These are phyloP conservation scores for Notolabrus celidotus DNA, from an alignment of 2,797 vertebrate genomes.

Conservation along the genomic window DNA sequence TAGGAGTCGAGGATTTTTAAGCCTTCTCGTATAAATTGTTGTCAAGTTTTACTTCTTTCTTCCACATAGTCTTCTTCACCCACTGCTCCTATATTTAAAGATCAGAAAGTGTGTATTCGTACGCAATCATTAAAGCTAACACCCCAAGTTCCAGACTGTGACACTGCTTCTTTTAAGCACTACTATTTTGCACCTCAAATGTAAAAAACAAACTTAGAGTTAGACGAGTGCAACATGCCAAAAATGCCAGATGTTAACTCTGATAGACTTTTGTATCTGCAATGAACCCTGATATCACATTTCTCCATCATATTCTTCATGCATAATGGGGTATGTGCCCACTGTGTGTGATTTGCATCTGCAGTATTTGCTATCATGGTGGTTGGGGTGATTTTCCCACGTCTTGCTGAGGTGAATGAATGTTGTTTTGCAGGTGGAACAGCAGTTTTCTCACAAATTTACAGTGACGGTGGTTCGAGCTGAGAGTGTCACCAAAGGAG, in stretches of 20 bases:
- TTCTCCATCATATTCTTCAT: neutral
- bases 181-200: neutral
- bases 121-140: neutral
- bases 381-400: neutral
- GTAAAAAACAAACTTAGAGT: neutral
- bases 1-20: no score
- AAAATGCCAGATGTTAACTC: neutral
- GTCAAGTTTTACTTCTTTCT: neutral
- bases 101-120: neutral
- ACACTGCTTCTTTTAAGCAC: neutral
- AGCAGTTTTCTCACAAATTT: conserved; percentile 95
- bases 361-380: neutral
- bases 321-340: neutral
- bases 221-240: neutral
- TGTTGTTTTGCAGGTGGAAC: conserved; percentile 90
- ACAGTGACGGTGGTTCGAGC: conserved; percentile 91
- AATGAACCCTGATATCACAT: neutral
- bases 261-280: neutral
- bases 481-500: conserved; percentile 95
- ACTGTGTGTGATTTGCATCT: neutral
- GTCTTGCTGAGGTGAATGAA: conserved; percentile 8
- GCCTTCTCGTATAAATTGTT: no score
- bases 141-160: neutral
- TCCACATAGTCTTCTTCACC: neutral
- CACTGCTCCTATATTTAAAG: neutral